phyloP scores from a whole-genome alignment of 2,888 invertebrate species.

The Bugula neritina region DNA sequence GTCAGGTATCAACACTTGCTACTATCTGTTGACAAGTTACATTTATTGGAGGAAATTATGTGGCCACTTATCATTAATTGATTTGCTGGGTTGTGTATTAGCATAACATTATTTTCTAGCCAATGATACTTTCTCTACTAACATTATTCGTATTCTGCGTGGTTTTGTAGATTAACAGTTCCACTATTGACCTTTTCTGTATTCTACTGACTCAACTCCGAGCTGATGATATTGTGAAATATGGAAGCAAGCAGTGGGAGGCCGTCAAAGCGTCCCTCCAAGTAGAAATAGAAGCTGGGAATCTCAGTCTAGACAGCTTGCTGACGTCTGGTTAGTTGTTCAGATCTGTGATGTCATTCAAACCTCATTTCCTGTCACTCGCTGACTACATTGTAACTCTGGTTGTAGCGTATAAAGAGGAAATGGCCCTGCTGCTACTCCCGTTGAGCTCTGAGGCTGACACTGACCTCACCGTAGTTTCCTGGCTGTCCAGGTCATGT shows the following conservation, averaged over 20 bases:
- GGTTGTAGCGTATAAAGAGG: neutral
- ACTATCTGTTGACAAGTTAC: conserved; percentile 11
- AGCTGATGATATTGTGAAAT: neutral
- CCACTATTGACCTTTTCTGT: no score
- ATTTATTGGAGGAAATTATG: no score
- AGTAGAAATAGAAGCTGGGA: neutral
- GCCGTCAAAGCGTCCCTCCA: neutral
- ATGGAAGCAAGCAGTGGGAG: neutral
- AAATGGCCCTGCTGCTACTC: neutral
- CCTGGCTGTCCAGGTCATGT: neutral
- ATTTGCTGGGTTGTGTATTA: no score
- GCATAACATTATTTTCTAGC: no score
- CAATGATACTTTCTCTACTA: no score
- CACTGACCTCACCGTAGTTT: neutral
- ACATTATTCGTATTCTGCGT: no score
- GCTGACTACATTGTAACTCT: no score
- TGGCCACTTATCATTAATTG: no score
- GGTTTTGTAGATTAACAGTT: no score
- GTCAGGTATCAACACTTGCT: neutral
- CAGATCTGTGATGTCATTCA: no score
- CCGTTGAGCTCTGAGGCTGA: neutral
- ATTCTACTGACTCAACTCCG: neutral
- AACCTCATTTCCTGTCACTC: no score
- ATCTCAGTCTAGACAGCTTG: neutral
- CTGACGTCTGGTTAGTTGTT: neutral